These are phyloP conservation scores for Scomber colias DNA, from an alignment of 2,113 vertebrate genomes.

Conservation along the genomic window DNA sequence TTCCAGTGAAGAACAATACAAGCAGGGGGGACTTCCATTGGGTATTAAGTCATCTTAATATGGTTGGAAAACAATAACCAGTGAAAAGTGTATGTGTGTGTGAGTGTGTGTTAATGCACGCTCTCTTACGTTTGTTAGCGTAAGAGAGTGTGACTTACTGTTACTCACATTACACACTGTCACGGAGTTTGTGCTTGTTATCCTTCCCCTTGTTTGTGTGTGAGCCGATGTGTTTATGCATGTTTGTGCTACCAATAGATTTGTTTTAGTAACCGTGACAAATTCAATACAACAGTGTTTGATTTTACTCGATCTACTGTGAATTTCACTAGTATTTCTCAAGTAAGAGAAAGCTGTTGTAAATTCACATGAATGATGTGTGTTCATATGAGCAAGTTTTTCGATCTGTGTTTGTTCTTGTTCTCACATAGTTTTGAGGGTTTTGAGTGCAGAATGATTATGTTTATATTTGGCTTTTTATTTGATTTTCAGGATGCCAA, in stretches of 20 bases:
- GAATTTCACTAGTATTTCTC: not conserved
- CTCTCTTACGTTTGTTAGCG: not conserved
- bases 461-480: not conserved
- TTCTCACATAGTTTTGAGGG: not conserved
- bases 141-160: not conserved
- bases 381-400: not conserved
- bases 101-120: not conserved
- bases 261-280: not conserved
- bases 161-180: not conserved
- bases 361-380: not conserved
- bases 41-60: constrained; percentile 5
- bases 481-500: too few species aligned
- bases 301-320: not conserved
- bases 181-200: too few species aligned
- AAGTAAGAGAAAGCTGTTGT: not conserved
- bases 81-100: not conserved
- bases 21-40: constrained; percentile 34
- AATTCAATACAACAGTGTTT: not conserved
- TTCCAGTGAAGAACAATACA: constrained; percentile 43
- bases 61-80: constrained; percentile 14
- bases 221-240: not conserved
- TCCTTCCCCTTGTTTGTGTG: not conserved
- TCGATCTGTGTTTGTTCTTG: not conserved
- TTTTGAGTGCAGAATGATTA: not conserved
- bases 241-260: not conserved